Evolutionary conservation across 2,113 vertebrate genomes (phyloP).

Genomic region (Hippocampus abdominalis): DNA sequence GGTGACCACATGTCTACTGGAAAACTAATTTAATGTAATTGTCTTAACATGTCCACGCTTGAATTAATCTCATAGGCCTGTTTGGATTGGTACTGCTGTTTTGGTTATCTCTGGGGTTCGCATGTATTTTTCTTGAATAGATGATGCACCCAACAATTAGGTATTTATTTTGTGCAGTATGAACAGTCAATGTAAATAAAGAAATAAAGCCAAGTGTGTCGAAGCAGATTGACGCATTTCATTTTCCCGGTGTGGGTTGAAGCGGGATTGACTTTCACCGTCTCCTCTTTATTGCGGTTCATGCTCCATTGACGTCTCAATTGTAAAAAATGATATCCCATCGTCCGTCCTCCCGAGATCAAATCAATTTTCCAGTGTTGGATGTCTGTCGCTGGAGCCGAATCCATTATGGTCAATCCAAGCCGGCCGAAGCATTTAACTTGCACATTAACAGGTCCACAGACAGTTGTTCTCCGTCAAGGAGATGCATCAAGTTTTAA

Average conservation of each 20-base stretch:
- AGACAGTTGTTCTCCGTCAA: slow-evolving; percentile 70
- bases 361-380: slow-evolving; percentile 72
- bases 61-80: too few species aligned
- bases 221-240: slow-evolving; percentile 25
- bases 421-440: slow-evolving; percentile 67
- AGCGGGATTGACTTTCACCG: slow-evolving; percentile 55
- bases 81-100: too few species aligned
- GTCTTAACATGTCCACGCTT: too few species aligned
- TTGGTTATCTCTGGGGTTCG: too few species aligned
- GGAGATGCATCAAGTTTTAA: slow-evolving; percentile 73
- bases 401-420: slow-evolving; percentile 73
- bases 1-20: too few species aligned
- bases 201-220: background rate
- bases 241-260: slow-evolving; percentile 47
- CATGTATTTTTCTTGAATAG: background rate
- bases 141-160: background rate
- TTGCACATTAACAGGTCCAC: slow-evolving; percentile 73
- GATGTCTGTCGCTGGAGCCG: slow-evolving; percentile 68
- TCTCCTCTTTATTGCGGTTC: slow-evolving; percentile 60
- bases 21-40: too few species aligned
- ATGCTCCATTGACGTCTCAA: slow-evolving; percentile 70
- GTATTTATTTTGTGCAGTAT: background rate
- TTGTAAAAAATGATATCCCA: slow-evolving; percentile 71
- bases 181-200: background rate
- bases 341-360: slow-evolving; percentile 67